Evolutionary conservation across 2,797 vertebrate genomes (phyloP), one percentile per base, ranked within the genome.

Genomic region (Malacoctenus gilli): DNA sequence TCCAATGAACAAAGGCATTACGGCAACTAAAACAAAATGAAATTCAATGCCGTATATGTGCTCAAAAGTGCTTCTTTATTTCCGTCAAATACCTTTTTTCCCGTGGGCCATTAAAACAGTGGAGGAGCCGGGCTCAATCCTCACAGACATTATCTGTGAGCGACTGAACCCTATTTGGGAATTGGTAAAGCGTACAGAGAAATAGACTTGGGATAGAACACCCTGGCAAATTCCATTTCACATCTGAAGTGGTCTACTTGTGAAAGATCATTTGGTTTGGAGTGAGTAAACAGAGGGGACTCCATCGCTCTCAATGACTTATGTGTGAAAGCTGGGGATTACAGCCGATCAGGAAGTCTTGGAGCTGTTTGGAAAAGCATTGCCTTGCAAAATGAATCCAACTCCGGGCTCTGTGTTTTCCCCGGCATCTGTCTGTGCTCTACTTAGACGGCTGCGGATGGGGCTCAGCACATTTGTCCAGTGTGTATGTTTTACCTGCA

Each of bases 201-300:
- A 95, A 97, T 91, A 92, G 93, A 92, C 88, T 91, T 79, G 80
- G 92, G 93, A 94, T 94, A 92, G 94, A 93, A 94, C 94, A 92
- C 89, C 90, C 89, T 83, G 83, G 92, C 92, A 95, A 97, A 98
- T 96, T 95, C 94, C 92, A 96, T 98, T 95, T 96, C 94, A 92
- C 95, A 94, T 96, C 95, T 96, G 95, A 96, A 96, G 96, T 91
- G 88, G 88, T 95, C 95, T 95, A 91, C 94, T 93, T 91, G 94
- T 92, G 93, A 95, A 93, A 98, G 94, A 97, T 95, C 95, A 95
- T 98, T 97, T 96, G 94, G 94, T 93, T 95, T 92, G 94, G 93
- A 94, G 92, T 95, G 93, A 87, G 95, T 95, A 97, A 98, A 98
- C 94, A 97, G 94, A 95, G 89, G 90, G 87, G 92, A 92, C 91